Conservation (phyloP, 2,888 invertebrate genomes). For the Xestobium rufovillosum region DNA sequence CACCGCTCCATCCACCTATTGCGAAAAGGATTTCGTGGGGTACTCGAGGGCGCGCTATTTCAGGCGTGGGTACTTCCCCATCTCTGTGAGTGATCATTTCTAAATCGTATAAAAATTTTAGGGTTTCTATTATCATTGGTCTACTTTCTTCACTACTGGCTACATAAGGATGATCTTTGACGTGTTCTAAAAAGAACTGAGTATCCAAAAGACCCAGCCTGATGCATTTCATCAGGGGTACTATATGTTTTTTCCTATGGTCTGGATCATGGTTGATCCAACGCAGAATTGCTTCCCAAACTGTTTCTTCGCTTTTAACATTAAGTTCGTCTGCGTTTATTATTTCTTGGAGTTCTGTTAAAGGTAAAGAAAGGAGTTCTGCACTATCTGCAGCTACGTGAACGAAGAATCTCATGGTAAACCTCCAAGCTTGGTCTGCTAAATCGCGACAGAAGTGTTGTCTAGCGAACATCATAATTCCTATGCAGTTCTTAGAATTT, state of each 20-base stretch:
- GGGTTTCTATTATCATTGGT: constrained; percentile 82
- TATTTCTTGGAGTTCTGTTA: constrained; percentile 67
- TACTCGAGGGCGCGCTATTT: constrained; percentile 73
- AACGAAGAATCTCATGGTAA: constrained; percentile 63
- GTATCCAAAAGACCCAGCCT: constrained; percentile 78
- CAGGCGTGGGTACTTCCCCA: constrained; percentile 75
- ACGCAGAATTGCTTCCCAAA: constrained; percentile 77
- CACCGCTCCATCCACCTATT: constrained; percentile 73
- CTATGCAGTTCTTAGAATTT: constrained; percentile 72
- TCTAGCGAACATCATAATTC: constrained; percentile 77
- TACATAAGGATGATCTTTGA: constrained; percentile 83
- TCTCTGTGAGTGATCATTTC: constrained; percentile 77
- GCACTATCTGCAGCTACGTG: constrained; percentile 64
- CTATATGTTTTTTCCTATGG: constrained; percentile 64
- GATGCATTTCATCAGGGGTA: constrained; percentile 71
- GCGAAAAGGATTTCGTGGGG: constrained; percentile 87
- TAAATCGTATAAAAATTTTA: constrained; percentile 85
- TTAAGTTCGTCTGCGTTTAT: constrained; percentile 79
- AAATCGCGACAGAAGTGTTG: constrained; percentile 67
- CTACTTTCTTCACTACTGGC: constrained; percentile 74
- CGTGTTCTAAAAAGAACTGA: constrained; percentile 83
- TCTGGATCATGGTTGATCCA: constrained; percentile 81
- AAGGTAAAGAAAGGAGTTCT: constrained; percentile 64
- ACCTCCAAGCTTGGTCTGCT: constrained; percentile 51
- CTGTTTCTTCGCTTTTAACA: constrained; percentile 78